These are phyloP conservation scores for Nemotelus pantherinus DNA, from an alignment of 2,888 invertebrate species.

Conservation along the genomic window DNA sequence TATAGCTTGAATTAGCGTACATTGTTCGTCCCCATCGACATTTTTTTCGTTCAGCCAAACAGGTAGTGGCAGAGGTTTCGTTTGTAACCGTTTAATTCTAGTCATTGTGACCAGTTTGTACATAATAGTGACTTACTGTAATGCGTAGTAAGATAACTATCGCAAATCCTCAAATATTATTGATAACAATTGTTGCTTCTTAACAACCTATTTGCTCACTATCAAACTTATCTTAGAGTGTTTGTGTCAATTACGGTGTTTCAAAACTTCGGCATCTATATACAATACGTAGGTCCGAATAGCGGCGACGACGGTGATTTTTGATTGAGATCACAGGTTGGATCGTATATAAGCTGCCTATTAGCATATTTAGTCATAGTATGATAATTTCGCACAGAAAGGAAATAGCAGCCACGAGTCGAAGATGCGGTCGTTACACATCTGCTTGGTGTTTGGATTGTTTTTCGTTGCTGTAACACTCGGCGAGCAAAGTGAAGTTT, in stretches of 20 bases:
- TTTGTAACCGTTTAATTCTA: too few relatives aligned
- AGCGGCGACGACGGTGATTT: background rate
- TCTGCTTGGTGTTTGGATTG: background rate
- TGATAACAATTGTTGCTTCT: background rate
- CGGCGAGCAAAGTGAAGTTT: too few relatives aligned
- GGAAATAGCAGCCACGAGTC: background rate
- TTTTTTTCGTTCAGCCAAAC: too few relatives aligned
- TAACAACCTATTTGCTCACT: slow-evolving; percentile 15
- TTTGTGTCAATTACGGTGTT: background rate
- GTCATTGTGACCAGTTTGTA: too few relatives aligned
- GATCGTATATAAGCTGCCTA: background rate
- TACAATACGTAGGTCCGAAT: too few relatives aligned
- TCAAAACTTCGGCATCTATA: too few relatives aligned
- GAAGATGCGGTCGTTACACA: background rate
- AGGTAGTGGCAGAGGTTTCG: too few relatives aligned
- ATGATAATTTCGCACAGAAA: background rate
- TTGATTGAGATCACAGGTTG: background rate
- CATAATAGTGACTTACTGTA: background rate
- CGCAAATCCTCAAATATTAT: background rate
- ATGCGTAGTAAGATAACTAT: background rate
- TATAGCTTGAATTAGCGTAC: too few relatives aligned
- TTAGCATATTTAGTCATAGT: background rate
- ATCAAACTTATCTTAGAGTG: slow-evolving; percentile 3
- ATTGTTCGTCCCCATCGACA: too few relatives aligned
- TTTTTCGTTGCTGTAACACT: background rate